Evolutionary conservation across 2,888 invertebrate species (phyloP).

Genomic region (Phyllotreta striolata): DNA sequence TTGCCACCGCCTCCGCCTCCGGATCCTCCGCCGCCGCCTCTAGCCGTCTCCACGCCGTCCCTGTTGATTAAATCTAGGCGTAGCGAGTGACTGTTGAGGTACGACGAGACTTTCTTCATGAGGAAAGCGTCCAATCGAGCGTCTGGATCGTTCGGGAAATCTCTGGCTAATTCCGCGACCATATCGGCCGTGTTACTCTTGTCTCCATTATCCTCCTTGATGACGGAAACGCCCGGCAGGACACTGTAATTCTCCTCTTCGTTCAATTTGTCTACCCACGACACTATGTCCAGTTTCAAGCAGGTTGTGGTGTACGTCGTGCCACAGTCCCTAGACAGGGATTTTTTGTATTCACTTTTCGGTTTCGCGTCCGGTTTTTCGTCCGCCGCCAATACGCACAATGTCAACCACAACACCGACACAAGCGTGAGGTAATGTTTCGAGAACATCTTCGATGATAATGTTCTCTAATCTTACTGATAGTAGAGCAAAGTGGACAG

Average conservation of each 20-base stretch:
- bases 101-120: slow-evolving; percentile 73
- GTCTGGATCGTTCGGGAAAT: slow-evolving; percentile 78
- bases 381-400: slow-evolving; percentile 33
- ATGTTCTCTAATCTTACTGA: slow-evolving; percentile 41
- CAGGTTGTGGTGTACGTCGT: slow-evolving; percentile 75
- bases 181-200: slow-evolving; percentile 71
- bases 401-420: slow-evolving; percentile 32
- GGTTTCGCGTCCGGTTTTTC: slow-evolving; percentile 37
- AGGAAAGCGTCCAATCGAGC: slow-evolving; percentile 79
- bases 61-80: slow-evolving; percentile 74
- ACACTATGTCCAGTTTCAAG: slow-evolving; percentile 79
- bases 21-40: slow-evolving; percentile 51
- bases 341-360: slow-evolving; percentile 54
- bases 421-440: slow-evolving; percentile 37
- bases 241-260: slow-evolving; percentile 75
- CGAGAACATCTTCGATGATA: slow-evolving; percentile 42
- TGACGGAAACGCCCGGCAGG: slow-evolving; percentile 77
- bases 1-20: slow-evolving; percentile 56
- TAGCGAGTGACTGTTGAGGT: slow-evolving; percentile 77
- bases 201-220: slow-evolving; percentile 67
- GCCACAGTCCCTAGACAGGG: slow-evolving; percentile 64
- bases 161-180: slow-evolving; percentile 77
- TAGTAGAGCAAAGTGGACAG: slow-evolving; percentile 21
- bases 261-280: slow-evolving; percentile 77
- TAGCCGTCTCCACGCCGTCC: slow-evolving; percentile 64